Evolutionary conservation across 2,113 vertebrate genomes (phyloP), one percentile per base, ranked within the genome.

Genomic region (Chamaea fasciata): DNA sequence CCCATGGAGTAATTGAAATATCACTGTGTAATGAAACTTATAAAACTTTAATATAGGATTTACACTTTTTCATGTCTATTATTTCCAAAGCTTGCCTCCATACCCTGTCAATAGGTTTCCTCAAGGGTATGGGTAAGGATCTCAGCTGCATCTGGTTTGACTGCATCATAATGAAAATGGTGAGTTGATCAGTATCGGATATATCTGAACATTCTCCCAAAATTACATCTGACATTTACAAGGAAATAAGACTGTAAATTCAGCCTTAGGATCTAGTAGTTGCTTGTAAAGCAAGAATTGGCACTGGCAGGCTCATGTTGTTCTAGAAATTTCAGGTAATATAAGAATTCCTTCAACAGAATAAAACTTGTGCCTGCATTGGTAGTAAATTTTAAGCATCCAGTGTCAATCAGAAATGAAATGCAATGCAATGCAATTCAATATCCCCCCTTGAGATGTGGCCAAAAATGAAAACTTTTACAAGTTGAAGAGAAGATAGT

Each of bases 191-290:
- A 74, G 85, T 62, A 81, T 95, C 21, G 2, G 80, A 87, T 91
- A 82, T 55, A 95, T 85, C 86, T 69, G 88, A 95, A 69, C 49
- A 80, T 83, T 92, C 74, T 84, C 69, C 65, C 35, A 87, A 87
- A 96, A 96, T 84, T 86, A 33, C 37, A 74, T 83, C 33, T 92
- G 95, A 96, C 92, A 59, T 96, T 95, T 97, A 95, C 95, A 95
- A 93, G 96, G 85, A 96, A 96, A 93, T 93, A 90, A 92, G 81
- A 78, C 77, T 67, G 42, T 93, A 92, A 90, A 95, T 91, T 93
- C 95, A 92, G 80, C 88, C 90, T 89, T 79, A 91, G 87, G 93
- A 96, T 82, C 87, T 89, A 88, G 78, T 88, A 91, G 87, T 88
- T 84, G 60, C 80, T 94, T 92, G 79, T 96, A 93, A 95, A 96